These are phyloP conservation scores for Apis laboriosa DNA, from an alignment of 1,140 invertebrate species.

Conservation along the genomic window DNA sequence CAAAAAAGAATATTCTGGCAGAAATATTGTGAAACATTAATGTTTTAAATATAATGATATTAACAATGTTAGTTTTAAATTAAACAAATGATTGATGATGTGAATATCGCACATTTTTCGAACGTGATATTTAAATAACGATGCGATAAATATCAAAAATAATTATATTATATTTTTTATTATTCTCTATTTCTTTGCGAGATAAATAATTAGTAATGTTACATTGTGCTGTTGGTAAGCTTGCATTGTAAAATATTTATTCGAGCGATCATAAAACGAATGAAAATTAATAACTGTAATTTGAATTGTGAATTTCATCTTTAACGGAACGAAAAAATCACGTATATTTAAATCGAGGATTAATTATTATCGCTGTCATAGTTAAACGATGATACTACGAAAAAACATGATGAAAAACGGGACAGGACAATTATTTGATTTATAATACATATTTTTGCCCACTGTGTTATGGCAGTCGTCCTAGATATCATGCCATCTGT, in stretches of 20 bases:
- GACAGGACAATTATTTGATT: background rate
- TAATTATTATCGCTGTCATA: background rate
- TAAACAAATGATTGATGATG: background rate
- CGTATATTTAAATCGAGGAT: background rate
- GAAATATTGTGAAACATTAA: background rate
- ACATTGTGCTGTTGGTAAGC: background rate
- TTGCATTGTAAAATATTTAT: background rate
- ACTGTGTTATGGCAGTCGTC: too few relatives aligned
- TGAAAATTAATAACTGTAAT: background rate
- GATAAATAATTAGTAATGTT: background rate
- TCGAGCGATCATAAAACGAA: background rate
- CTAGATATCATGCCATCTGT: background rate
- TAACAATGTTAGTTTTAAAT: background rate
- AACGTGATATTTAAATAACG: background rate
- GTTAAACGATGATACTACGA: background rate
- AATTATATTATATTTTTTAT: too few relatives aligned
- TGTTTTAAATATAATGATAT: too few relatives aligned
- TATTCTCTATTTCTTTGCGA: too few relatives aligned
- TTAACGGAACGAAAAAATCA: background rate
- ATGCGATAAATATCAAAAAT: too few relatives aligned
- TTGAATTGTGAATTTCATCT: too few relatives aligned
- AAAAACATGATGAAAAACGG: background rate
- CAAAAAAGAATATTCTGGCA: background rate
- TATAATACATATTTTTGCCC: background rate
- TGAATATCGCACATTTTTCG: background rate